Percentiles rank a stretch among this genome's conserved stretches.
Evolutionary conservation across 1,140 invertebrate species (phyloP).

Genomic region (Drosophila athabasca): DNA sequence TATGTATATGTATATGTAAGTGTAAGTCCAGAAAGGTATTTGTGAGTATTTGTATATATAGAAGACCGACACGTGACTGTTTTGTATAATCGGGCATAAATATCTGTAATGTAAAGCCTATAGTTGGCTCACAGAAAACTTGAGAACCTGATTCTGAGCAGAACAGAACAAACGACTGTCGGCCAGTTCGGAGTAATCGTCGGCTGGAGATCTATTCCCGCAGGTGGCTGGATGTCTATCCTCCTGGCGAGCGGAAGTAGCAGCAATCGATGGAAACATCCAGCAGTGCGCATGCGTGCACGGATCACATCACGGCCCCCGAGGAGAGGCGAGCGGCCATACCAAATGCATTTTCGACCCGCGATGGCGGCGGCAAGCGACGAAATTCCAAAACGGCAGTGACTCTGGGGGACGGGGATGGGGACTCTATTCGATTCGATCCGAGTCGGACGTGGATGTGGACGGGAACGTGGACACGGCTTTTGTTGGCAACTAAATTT

Average conservation of each 20-base stretch:
- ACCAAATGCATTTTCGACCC: conserved; percentile 34
- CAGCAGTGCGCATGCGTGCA: conserved; percentile 22
- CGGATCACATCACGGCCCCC: background rate
- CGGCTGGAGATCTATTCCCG: conserved; percentile 16
- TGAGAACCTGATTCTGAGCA: background rate
- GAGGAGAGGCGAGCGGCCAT: conserved; percentile 34
- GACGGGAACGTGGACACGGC: conserved; percentile 60
- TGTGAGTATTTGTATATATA: conserved; percentile 34
- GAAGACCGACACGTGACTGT: conserved; percentile 67
- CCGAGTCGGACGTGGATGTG: conserved; percentile 37
- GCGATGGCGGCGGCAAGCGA: conserved; percentile 4
- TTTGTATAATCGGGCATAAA: conserved; percentile 74
- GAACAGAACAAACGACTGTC: conserved; percentile 3
- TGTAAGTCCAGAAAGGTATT: conserved; percentile 41
- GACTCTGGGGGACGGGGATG: conserved; percentile 12
- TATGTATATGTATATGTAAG: conserved; percentile 11
- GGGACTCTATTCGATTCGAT: no score
- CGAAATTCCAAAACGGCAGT: conserved; percentile 38
- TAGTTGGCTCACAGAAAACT: conserved; percentile 33
- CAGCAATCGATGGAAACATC: conserved; percentile 13
- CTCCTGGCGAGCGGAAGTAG: conserved; percentile 30
- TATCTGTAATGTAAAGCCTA: conserved; percentile 66
- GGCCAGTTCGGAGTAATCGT: conserved; percentile 27
- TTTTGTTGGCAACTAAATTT: conserved; percentile 65
- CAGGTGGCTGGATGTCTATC: conserved; percentile 4